Evolutionary conservation across 2,113 vertebrate species (phyloP).

Genomic region (Circaetus cinerascens): DNA sequence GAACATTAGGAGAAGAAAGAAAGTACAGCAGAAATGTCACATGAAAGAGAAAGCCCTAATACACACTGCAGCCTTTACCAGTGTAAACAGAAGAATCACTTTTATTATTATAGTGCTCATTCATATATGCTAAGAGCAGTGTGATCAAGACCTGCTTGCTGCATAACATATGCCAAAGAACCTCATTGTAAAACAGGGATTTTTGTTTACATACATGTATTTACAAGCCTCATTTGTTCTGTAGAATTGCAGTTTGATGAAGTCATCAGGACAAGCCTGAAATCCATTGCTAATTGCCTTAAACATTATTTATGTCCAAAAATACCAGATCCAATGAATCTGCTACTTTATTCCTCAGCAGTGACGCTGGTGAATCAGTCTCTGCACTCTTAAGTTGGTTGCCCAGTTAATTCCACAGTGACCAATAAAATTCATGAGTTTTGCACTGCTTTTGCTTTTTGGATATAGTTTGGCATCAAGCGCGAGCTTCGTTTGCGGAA

Average conservation of each 20-base stretch:
- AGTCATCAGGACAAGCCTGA: background rate
- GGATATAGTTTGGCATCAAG: background rate
- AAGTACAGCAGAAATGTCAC: background rate
- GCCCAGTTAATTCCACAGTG: background rate
- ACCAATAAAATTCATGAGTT: background rate
- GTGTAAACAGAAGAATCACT: background rate
- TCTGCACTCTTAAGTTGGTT: background rate
- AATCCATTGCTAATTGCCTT: background rate
- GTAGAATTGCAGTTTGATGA: background rate
- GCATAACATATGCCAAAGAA: background rate
- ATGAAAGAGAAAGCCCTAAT: background rate
- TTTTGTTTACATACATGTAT: background rate
- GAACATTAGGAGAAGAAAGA: background rate
- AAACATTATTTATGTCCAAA: background rate
- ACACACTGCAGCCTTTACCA: background rate
- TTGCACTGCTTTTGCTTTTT: background rate
- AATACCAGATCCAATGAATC: background rate
- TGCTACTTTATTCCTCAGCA: background rate
- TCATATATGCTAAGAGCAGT: background rate
- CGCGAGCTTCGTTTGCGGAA: rapidly evolving
- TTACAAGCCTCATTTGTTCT: background rate
- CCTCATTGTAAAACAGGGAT: background rate
- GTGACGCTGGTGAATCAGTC: background rate
- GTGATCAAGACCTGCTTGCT: background rate
- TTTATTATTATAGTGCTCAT: background rate